Evolutionary conservation across 2,797 vertebrate genomes (phyloP).

Genomic region (Hippopotamyrus pictus): DNA sequence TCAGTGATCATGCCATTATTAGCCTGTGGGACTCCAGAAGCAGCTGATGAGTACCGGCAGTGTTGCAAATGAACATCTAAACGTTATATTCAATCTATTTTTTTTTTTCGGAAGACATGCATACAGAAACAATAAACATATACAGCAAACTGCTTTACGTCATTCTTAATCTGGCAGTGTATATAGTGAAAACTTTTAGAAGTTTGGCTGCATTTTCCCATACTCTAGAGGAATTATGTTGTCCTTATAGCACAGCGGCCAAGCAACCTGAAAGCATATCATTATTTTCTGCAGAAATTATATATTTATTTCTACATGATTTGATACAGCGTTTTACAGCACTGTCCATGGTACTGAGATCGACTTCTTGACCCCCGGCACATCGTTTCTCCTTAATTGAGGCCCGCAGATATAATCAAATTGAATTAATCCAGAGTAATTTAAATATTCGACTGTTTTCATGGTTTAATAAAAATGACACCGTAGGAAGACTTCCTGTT

Average conservation of each 20-base stretch:
- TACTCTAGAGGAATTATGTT: background rate
- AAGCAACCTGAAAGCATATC: background rate
- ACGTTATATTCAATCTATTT: background rate
- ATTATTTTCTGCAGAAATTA: background rate
- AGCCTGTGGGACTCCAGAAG: too few relatives aligned
- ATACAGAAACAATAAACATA: background rate
- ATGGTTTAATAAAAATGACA: background rate
- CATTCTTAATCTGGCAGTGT: background rate
- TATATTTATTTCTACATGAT: background rate
- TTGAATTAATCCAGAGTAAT: background rate
- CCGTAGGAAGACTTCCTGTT: background rate
- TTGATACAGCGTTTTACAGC: background rate
- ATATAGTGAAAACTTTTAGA: background rate
- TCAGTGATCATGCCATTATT: background rate
- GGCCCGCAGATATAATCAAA: background rate
- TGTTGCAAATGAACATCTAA: background rate
- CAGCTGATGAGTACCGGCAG: too few relatives aligned
- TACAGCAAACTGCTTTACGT: background rate
- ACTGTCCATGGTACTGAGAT: constrained; percentile 5
- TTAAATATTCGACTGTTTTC: background rate
- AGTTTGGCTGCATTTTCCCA: background rate
- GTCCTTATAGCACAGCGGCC: background rate
- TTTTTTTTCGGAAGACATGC: background rate
- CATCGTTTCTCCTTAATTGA: background rate
- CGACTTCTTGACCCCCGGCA: background rate